Evolutionary conservation across 1,140 invertebrate species (phyloP), one percentile per base, ranked within the genome.

Genomic region (Drosophila subobscura): DNA sequence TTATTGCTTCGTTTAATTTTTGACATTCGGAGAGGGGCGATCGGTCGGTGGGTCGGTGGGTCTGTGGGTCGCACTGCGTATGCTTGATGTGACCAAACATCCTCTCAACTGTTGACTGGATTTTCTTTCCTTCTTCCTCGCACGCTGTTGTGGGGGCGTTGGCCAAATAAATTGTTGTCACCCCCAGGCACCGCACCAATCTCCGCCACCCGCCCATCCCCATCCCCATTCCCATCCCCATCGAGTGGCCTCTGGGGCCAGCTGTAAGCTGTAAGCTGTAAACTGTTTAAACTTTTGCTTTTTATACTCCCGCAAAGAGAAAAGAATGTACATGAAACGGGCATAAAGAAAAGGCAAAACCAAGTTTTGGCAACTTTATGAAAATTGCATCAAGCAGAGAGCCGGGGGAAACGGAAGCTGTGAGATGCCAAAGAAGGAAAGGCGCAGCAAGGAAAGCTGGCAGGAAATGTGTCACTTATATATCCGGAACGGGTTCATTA

Each of bases 281-380:
- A 80, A 81, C 77, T 58, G 77, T 80, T 79, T 81, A 73, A 81
- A 81, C 77, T 81, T 81, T 79, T 68, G 51, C 64, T 58, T 72
- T 72, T 80, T 77, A 70, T 79, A 23, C 37, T 60, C 47, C 59
- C 59, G 47, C 47, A 46, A 56, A 46, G 27, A 50, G 14, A 27
- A 59, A 33, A 29, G 54, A 66, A 63, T 53, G 58, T 55, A 45
- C 29, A 64, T 58, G 55, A 66, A 75, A 61, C 47, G 45, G 53
- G 52, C 66, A 44, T 23, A n/a, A 58, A 41, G 3, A 40, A 16
- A 25, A 12, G 37, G 41, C 33, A 55, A 33, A 33, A 4, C 33
- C 33, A 37, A 37, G 10, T 37, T 37, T 37, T 37, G 33, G 33
- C 33, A 46, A 63, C 53, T 52, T 63, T 55, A 70, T 23, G 27